These are phyloP conservation scores for Panagrolaimus sp. DNA, from an alignment of 1,140 invertebrate genomes.

Conservation along the genomic window DNA sequence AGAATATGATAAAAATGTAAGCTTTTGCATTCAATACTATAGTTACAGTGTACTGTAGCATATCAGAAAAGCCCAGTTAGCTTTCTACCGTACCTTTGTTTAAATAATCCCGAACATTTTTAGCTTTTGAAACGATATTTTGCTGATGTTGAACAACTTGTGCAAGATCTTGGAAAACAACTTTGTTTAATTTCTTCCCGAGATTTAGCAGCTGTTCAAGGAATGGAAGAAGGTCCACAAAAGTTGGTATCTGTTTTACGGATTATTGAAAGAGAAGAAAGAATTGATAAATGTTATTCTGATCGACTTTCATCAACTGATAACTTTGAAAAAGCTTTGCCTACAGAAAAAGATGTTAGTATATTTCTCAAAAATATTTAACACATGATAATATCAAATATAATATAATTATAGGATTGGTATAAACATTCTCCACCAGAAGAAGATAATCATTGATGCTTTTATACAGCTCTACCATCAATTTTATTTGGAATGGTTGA, in stretches of 20 bases:
- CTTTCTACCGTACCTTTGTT: too few relatives aligned
- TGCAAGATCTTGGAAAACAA: slow-evolving; percentile 81
- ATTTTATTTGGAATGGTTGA: slow-evolving; percentile 98
- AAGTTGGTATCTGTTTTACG: slow-evolving; percentile 89
- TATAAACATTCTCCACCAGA: slow-evolving; percentile 74
- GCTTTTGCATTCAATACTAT: slow-evolving; percentile 30
- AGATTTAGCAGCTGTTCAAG: slow-evolving; percentile 84
- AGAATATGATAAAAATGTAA: slow-evolving; percentile 70
- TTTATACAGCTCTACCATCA: slow-evolving; percentile 83
- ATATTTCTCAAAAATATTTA: slow-evolving; percentile 9
- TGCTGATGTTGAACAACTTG: slow-evolving; percentile 84
- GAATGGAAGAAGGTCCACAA: slow-evolving; percentile 86
- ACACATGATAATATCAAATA: not conserved
- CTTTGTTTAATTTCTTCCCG: slow-evolving; percentile 79
- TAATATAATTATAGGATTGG: slow-evolving; percentile 70
- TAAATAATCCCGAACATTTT: slow-evolving; percentile 20
- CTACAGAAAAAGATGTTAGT: slow-evolving; percentile 72
- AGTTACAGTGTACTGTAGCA: too few relatives aligned
- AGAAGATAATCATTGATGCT: slow-evolving; percentile 72
- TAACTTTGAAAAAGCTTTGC: slow-evolving; percentile 82
- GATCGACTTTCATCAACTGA: slow-evolving; percentile 55
- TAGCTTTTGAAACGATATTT: slow-evolving; percentile 82
- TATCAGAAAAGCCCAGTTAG: too few relatives aligned
- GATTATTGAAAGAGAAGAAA: slow-evolving; percentile 93
- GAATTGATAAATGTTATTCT: slow-evolving; percentile 66